Evolutionary conservation across 2,888 invertebrate genomes (phyloP), one percentile per base, ranked within the genome.

Genomic region (Caenorhabditis imperialis): DNA sequence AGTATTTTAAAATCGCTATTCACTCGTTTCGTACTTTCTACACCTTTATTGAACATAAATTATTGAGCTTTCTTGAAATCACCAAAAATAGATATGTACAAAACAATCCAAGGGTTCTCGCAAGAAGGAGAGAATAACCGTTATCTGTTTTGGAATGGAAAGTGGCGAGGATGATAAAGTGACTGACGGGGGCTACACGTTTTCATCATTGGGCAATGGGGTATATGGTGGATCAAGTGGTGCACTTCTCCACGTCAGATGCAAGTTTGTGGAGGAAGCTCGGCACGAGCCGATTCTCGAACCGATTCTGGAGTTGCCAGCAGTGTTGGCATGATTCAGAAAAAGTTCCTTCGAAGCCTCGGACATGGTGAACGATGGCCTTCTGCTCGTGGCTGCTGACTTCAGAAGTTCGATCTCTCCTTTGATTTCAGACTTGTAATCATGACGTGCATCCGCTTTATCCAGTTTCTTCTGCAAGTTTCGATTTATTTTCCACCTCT

Each of bases 351-450:
- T 76, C 0, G 75, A 76, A 0, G 63, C 70, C 54, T 73, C 74
- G 6, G 77, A 75, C 47, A 67, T 54, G 10, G 62, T 58, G 48
- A 81, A 62, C 10, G 84, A 84, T 12, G 83, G 82, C 38, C 78
- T 62, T 44, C 82, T 70, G 42, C 81, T 83, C 16, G 70, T 76
- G 3, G 76, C 71, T 1, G 83, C 78, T 42, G 85, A 84, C 40
- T 82, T 82, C n/a, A 85, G 57, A 20, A 82, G 55, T 37, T 81
- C 84, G 30, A 84, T 83, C 74, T 85, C 87, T 33, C 83, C 84
- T 35, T 81, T 81, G 54, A 87, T 81, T 48, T 85, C 83, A 6
- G 80, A 37, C 30, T 83, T 77, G 65, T 81, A 87, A 38, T 83
- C 82, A 20, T 75, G 62, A 35, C 76, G 71, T 27, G 79, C 75